A percentile compares a stretch with the other conserved stretches of the same genome.
Evolutionary conservation across 2,888 invertebrate genomes (phyloP).

Genomic region (Sarcophaga caerulescens): DNA sequence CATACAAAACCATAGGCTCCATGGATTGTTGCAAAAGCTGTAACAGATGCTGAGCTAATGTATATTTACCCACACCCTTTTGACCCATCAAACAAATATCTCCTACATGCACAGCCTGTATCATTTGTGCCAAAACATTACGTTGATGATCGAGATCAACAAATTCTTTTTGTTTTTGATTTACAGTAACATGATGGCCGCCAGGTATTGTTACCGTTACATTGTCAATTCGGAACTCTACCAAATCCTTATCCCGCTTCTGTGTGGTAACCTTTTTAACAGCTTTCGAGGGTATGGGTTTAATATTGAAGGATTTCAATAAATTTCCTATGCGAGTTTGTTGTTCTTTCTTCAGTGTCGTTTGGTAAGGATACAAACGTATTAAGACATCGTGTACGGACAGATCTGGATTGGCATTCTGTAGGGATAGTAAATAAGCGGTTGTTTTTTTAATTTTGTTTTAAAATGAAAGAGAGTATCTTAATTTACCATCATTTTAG

Average conservation of each 20-base stretch:
- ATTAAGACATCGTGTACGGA: conserved; percentile 87
- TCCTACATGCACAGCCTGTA: conserved; percentile 89
- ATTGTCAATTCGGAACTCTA: conserved; percentile 77
- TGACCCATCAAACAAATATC: conserved; percentile 94
- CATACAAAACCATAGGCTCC: conserved; percentile 95
- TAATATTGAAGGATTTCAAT: conserved; percentile 84
- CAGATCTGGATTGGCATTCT: conserved; percentile 88
- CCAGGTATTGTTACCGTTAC: conserved; percentile 81
- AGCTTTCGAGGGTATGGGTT: conserved; percentile 59
- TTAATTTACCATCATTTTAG: conserved; percentile 79
- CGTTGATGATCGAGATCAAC: conserved; percentile 91
- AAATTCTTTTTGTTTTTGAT: conserved; percentile 76
- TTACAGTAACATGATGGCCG: conserved; percentile 74
- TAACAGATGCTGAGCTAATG: conserved; percentile 89
- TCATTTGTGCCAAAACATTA: conserved; percentile 87
- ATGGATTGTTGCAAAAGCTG: conserved; percentile 88
- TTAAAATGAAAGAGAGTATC: not conserved
- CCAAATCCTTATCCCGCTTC: conserved; percentile 32
- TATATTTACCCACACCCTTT: conserved; percentile 96
- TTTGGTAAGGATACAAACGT: conserved; percentile 91
- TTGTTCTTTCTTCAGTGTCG: conserved; percentile 90
- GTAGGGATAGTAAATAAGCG: conserved; percentile 78
- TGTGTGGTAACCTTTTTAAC: conserved; percentile 69
- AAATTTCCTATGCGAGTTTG: conserved; percentile 87
- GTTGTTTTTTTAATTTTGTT: not conserved